Evolutionary conservation across 2,888 invertebrate species (phyloP), one percentile per base, ranked within the genome.

Genomic region (Callyntrura guangdongensis): DNA sequence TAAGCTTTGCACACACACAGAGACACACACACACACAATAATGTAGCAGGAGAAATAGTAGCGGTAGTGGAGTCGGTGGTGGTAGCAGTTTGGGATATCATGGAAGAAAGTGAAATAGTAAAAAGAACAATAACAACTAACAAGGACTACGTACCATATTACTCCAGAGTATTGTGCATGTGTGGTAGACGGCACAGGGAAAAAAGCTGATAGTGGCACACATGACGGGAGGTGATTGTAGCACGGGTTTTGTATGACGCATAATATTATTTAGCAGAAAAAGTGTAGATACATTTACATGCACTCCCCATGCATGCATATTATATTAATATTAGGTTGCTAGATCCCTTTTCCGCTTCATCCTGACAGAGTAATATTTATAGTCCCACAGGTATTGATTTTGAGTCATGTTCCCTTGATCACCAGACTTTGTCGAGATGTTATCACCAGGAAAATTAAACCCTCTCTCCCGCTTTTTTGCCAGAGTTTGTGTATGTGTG

Each of bases 371-470:
- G 47, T 86, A 64, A 83, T 90, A 90, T 90, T 85, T 90, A 85
- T 90, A 87, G 90, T 90, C 90, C 86, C 90, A 82, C 86, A 86
- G 82, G 90, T 90, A 90, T 90, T 90, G 90, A 90, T 90, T 90
- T 90, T 90, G 90, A 90, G 90, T 90, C 86, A 83, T 86, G 86
- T 86, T 90, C 86, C 77, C 90, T 74, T 86, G 90, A 90, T 90
- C 86, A 90, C 86, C 72, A 49, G 86, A 81, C 86, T 86, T 90
- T 90, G 90, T 90, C 45, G 27, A 82, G 90, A 86, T 90, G 86
- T 86, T 86, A 90, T 90, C 90, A 90, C 56, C 47, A 86, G 86
- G 89, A 86, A 90, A 90, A 86, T 89, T 89, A 89, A 89, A 89
- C 74, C 89, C 59, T 69, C 45, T 25, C 22, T 20, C 61, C n/a